Conservation (phyloP, 2,113 vertebrate genomes). For the Rhagologus leucostigma region DNA sequence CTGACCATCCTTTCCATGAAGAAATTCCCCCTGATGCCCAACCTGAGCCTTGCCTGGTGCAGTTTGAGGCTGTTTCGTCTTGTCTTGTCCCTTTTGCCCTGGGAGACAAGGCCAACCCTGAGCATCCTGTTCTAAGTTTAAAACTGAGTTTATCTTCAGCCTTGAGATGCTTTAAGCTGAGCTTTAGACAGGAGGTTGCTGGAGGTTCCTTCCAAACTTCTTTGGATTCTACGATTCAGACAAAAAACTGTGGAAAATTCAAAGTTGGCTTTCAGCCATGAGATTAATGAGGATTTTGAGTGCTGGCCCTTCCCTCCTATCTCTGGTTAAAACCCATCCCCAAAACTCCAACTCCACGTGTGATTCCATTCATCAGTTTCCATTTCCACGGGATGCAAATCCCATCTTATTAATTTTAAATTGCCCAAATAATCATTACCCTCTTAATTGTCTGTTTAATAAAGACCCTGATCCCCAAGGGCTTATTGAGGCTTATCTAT, state of each 20-base stretch:
- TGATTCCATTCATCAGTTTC: background rate
- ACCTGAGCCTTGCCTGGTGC: background rate
- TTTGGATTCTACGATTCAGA: background rate
- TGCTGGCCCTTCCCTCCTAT: background rate
- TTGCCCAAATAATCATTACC: constrained; percentile 27
- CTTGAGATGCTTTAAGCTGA: background rate
- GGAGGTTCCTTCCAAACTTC: background rate
- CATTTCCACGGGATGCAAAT: background rate
- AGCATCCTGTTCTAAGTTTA: background rate
- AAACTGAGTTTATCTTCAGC: background rate
- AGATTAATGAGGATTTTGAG: background rate
- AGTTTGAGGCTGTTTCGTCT: fast-evolving
- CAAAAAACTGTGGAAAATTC: background rate
- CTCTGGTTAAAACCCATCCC: background rate
- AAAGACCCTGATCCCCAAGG: constrained; percentile 43
- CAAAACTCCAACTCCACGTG: background rate
- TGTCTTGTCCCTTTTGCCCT: background rate
- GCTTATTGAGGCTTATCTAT: constrained; percentile 59
- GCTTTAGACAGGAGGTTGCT: background rate
- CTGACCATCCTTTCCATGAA: background rate
- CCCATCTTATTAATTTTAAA: constrained; percentile 44
- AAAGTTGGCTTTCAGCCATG: background rate
- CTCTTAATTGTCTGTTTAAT: constrained; percentile 49
- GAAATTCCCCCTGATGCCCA: background rate
- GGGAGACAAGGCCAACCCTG: background rate